Percentiles rank a stretch among this genome's conserved stretches.
Conservation (phyloP, 2,113 vertebrate genomes). For the Diphyllodes magnificus region DNA sequence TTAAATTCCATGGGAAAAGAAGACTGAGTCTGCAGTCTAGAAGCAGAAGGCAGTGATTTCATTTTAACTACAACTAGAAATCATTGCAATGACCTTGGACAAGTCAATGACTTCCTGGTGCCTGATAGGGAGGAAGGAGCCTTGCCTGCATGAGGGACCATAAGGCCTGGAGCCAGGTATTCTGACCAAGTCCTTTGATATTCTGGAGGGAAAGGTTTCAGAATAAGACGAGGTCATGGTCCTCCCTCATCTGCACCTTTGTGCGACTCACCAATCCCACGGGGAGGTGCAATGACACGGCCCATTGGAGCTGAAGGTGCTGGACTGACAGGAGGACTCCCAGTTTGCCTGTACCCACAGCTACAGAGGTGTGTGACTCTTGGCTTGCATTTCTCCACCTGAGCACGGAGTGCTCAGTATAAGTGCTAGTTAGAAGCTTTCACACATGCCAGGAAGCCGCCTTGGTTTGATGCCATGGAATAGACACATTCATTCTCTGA, state of each 20-base stretch:
- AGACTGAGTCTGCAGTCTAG: neutral
- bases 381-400: neutral
- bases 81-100: neutral
- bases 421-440: constrained; percentile 20
- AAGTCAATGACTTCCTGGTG: neutral
- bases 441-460: neutral
- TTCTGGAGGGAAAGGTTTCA: neutral
- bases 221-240: neutral
- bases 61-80: neutral
- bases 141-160: neutral
- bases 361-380: neutral
- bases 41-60: neutral
- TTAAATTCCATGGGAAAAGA: neutral
- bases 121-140: neutral
- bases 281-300: neutral
- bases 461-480: constrained; percentile 58
- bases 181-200: neutral
- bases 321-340: neutral
- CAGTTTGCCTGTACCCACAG: neutral
- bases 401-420: neutral
- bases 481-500: neutral
- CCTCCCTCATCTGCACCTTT: neutral
- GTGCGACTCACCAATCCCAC: neutral
- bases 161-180: neutral
- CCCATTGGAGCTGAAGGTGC: neutral